phyloP scores from a whole-genome alignment of 2,797 vertebrate genomes.

The Neostethus bicornis region DNA sequence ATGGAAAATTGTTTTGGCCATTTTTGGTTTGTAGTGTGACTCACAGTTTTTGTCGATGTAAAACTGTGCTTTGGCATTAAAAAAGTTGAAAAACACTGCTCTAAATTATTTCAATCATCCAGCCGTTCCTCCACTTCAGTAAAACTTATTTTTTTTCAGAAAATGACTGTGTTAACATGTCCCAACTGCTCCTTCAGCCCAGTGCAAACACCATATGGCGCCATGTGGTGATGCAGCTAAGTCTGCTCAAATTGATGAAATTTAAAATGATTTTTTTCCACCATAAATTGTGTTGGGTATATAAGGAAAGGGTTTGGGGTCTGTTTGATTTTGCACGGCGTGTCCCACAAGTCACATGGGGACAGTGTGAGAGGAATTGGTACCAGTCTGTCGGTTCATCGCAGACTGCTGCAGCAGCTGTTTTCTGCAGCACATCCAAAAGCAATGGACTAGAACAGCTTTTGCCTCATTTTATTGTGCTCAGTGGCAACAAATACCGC shows the following conservation, averaged over 20 bases:
- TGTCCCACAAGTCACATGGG: constrained; percentile 68
- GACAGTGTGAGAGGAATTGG: constrained; percentile 43
- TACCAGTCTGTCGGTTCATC: constrained; percentile 45
- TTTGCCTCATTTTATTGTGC: constrained; percentile 45
- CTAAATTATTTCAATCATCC: constrained; percentile 15
- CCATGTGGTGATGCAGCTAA: constrained; percentile 71
- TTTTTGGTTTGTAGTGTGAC: no score
- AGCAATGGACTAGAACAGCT: constrained; percentile 67
- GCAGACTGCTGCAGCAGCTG: constrained; percentile 67
- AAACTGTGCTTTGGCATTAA: no score
- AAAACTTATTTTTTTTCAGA: constrained; percentile 45
- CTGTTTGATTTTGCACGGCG: constrained; percentile 71
- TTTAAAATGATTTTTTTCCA: constrained; percentile 64
- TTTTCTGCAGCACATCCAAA: constrained; percentile 69
- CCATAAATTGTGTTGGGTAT: no score
- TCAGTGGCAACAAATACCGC: constrained; percentile 31
- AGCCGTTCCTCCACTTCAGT: constrained; percentile 43
- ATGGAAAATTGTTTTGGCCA: no score
- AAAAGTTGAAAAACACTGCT: not conserved
- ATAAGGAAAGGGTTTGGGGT: constrained; percentile 65
- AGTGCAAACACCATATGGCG: constrained; percentile 66
- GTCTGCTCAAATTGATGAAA: constrained; percentile 65
- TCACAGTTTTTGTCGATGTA: no score
- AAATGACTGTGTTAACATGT: constrained; percentile 63
- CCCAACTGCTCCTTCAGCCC: constrained; percentile 51